Base-by-base conservation (phyloP, 2,888 invertebrate species). In the Harpagoxenus sublaevis region DNA sequence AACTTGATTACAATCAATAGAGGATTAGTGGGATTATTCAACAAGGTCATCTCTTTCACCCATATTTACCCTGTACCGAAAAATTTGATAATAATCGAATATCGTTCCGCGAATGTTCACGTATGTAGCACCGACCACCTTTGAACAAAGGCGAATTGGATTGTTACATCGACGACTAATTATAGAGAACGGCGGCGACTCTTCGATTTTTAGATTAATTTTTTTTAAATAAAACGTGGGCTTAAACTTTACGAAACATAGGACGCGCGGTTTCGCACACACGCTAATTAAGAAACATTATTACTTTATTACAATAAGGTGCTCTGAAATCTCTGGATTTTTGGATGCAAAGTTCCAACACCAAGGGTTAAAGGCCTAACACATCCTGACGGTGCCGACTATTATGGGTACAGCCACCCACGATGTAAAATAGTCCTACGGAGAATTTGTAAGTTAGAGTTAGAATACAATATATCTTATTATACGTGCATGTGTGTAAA, bases 371-470 rank as follows among this genome's bases (percentile, higher is more conserved):
- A 60, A 79, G 53, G 71, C 23, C 97, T 97, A 97, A 96, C 88
- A 98, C 96, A 95, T 98, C 98, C 89, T 97, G 97, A 74, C 98
- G 96, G 95, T 98, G 98, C 70, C 98, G 96, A 94, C 97, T 97
- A 74, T 97, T 96, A 93, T 97, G 97, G 18, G 98, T 98, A 94
- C 98, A 98, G 0, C 99, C 99, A 42, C 99, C 99, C 75, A 98
- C 98, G 91, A 99, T 97, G 95, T 99, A 99, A 93, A 99, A 98
- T 73, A 98, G 95, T 87, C 98, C 98, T 97, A 93, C 0, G 3
- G 9, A 57, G 6, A 45, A 35, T 45, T 79, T 12, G 3, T 12
- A 23, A 71, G 57, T 85, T 63, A 39, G 51, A 31, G 2, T 60
- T 55, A 12, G 8, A 84, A 66, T 23, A 18, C 0, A 12, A 28